Conservation (phyloP, 1,140 invertebrate genomes). For the Conopomorpha cramerella region DNA sequence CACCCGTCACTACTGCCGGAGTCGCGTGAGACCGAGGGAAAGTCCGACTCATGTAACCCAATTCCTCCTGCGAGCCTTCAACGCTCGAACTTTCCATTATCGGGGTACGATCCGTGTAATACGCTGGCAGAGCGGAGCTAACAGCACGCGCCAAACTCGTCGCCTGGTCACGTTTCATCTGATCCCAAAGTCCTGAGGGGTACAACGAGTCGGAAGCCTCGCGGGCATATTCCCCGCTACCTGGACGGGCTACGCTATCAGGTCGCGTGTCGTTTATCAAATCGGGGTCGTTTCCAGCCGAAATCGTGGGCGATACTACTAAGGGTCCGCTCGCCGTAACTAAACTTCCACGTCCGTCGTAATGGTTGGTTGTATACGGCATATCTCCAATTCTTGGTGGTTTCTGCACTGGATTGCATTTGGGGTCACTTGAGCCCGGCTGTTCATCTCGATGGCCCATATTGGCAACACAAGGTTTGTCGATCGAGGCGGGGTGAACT, state of each 20-base stretch:
- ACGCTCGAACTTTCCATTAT: slow-evolving; percentile 70
- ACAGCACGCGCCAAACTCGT: slow-evolving; percentile 59
- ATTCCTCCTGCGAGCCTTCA: slow-evolving; percentile 60
- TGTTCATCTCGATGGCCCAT: slow-evolving; percentile 44
- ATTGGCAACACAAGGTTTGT: slow-evolving; percentile 51
- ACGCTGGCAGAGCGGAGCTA: slow-evolving; percentile 57
- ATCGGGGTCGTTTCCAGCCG: slow-evolving; percentile 79
- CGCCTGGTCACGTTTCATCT: slow-evolving; percentile 50
- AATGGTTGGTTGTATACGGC: slow-evolving; percentile 65
- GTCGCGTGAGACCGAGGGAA: slow-evolving; percentile 54
- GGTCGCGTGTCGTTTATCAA: slow-evolving; percentile 78
- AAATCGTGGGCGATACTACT: slow-evolving; percentile 71
- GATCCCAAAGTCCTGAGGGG: slow-evolving; percentile 72
- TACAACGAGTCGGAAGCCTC: slow-evolving; percentile 71
- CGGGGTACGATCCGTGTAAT: slow-evolving; percentile 74
- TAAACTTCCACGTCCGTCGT: slow-evolving; percentile 66
- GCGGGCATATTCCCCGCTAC: slow-evolving; percentile 72
- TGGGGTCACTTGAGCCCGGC: slow-evolving; percentile 53
- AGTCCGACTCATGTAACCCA: slow-evolving; percentile 61
- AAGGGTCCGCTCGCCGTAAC: slow-evolving; percentile 62
- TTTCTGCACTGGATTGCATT: slow-evolving; percentile 70
- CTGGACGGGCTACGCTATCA: slow-evolving; percentile 57
- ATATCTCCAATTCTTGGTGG: slow-evolving; percentile 69
- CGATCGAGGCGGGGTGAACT: slow-evolving; percentile 50
- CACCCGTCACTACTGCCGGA: slow-evolving; percentile 11